Conservation (phyloP, 2,113 vertebrate genomes). For the Athene cunicularia region DNA sequence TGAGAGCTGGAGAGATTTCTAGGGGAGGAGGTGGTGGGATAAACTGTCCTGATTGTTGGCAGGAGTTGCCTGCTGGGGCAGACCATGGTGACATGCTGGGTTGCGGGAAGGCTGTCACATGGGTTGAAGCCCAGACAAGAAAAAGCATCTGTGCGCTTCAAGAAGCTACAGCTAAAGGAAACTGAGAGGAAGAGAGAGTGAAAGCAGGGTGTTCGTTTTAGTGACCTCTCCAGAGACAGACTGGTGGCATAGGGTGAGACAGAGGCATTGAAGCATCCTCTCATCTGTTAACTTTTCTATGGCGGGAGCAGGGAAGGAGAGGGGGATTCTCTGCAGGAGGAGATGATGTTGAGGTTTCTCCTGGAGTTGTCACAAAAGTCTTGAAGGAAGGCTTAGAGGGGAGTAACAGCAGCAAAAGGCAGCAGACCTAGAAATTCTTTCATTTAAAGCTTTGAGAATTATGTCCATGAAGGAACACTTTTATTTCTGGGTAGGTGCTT, state of each 20-base stretch:
- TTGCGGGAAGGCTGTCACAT: not conserved
- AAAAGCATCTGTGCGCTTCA: not conserved
- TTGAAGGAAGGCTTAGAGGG: not conserved
- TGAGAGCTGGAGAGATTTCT: not conserved
- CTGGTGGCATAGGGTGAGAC: not conserved
- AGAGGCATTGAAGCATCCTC: not conserved
- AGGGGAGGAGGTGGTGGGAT: not conserved
- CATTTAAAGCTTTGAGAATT: not conserved
- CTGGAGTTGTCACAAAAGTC: not conserved
- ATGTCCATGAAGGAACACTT: not conserved
- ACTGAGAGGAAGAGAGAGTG: fast-evolving
- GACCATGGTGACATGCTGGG: not conserved
- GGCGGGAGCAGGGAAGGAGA: not conserved
- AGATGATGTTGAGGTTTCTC: not conserved
- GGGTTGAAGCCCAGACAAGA: not conserved
- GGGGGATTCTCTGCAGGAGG: fast-evolving
- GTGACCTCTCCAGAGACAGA: not conserved
- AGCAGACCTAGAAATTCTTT: not conserved
- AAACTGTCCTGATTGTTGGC: fast-evolving
- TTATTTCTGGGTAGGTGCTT: not conserved
- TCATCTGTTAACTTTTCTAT: not conserved
- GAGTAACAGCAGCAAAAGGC: not conserved
- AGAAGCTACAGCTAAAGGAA: not conserved
- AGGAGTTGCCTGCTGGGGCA: not conserved
- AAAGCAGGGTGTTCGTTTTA: fast-evolving